Percentiles rank a stretch among this genome's conserved stretches.
Evolutionary conservation across 2,888 invertebrate genomes (phyloP).

Genomic region (Acrocera orbiculus): DNA sequence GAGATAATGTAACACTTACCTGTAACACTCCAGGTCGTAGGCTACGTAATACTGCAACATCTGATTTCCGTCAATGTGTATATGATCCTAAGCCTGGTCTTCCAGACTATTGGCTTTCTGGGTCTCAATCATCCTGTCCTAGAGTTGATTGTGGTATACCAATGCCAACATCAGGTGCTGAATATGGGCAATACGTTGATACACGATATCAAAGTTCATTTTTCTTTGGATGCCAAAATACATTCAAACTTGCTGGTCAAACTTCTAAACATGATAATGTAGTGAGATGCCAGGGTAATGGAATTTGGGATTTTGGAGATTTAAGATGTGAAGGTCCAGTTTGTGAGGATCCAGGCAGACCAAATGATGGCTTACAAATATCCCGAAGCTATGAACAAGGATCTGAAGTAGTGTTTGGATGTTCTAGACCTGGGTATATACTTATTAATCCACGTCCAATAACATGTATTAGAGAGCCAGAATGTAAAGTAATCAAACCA

Average conservation of each 20-base stretch:
- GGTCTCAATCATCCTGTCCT: slow-evolving; percentile 69
- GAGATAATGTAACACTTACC: slow-evolving; percentile 73
- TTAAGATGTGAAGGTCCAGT: slow-evolving; percentile 87
- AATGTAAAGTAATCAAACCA: slow-evolving; percentile 82
- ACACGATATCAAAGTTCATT: slow-evolving; percentile 85
- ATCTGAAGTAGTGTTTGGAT: slow-evolving; percentile 79
- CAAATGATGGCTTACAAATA: slow-evolving; percentile 77
- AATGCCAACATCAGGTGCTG: slow-evolving; percentile 80
- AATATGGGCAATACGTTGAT: slow-evolving; percentile 74
- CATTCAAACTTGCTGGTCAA: slow-evolving; percentile 85
- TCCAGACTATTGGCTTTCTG: slow-evolving; percentile 83
- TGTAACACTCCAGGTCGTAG: slow-evolving; percentile 64
- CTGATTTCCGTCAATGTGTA: slow-evolving; percentile 83
- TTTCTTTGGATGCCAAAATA: slow-evolving; percentile 91
- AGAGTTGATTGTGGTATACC: slow-evolving; percentile 83
- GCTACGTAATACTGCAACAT: slow-evolving; percentile 61
- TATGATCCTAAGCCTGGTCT: slow-evolving; percentile 84
- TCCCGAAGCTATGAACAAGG: slow-evolving; percentile 74
- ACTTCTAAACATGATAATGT: slow-evolving; percentile 81
- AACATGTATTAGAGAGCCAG: slow-evolving; percentile 78
- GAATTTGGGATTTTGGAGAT: slow-evolving; percentile 95
- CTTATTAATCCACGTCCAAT: slow-evolving; percentile 81
- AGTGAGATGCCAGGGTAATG: slow-evolving; percentile 79
- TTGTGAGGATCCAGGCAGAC: slow-evolving; percentile 87
- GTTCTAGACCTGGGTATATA: slow-evolving; percentile 81